phyloP scores from a whole-genome alignment of 2,113 vertebrate genomes.

The Cettia cetti region DNA sequence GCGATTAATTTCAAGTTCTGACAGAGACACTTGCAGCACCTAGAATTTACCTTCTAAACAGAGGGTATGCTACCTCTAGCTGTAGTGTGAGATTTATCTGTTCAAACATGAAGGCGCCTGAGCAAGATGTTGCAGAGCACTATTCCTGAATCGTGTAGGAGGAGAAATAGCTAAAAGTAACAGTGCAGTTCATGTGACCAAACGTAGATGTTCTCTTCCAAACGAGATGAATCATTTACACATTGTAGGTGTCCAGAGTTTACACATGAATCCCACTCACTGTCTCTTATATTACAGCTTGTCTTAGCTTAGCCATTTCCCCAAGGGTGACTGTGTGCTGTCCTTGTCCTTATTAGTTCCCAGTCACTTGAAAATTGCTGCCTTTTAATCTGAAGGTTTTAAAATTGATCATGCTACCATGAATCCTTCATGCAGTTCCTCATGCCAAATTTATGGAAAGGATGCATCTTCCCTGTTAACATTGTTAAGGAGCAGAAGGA shows the following conservation, averaged over 20 bases:
- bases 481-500: background rate
- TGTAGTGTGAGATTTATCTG: background rate
- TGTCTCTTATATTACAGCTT: background rate
- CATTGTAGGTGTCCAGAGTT: slow-evolving; percentile 15
- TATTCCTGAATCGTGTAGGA: background rate
- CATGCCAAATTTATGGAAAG: background rate
- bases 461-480: background rate
- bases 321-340: background rate
- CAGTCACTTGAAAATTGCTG: background rate
- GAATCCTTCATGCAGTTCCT: background rate
- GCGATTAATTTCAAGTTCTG: background rate
- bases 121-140: background rate
- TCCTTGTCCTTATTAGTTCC: background rate
- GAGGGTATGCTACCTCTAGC: background rate
- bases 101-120: background rate
- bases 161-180: background rate
- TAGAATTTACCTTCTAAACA: background rate
- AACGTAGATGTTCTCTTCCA: slow-evolving; percentile 7
- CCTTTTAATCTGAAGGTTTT: background rate
- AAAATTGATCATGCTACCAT: background rate
- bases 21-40: background rate
- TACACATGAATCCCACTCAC: slow-evolving; percentile 9
- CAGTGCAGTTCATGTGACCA: background rate
- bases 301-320: background rate
- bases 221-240: slow-evolving; percentile 24